These are phyloP conservation scores for Leptarthrus brevirostris DNA, from an alignment of 2,888 invertebrate species.

Conservation along the genomic window DNA sequence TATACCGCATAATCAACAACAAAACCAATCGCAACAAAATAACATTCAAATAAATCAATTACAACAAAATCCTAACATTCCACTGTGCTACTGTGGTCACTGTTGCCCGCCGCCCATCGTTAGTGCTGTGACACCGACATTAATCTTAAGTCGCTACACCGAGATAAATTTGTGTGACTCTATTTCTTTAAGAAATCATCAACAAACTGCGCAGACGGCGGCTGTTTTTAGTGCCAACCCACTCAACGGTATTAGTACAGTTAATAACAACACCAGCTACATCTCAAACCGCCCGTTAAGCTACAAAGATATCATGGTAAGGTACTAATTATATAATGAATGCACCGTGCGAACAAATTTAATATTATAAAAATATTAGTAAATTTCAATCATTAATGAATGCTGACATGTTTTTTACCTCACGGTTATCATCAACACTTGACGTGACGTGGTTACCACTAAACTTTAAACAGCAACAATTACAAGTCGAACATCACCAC, in stretches of 20 bases:
- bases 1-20: conserved; percentile 53
- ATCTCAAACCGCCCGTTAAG: conserved; percentile 43
- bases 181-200: conserved; percentile 58
- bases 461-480: conserved; percentile 61
- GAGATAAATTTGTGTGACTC: conserved; percentile 60
- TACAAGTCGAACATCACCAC: conserved; percentile 49
- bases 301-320: conserved; percentile 56
- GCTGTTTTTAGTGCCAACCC: conserved; percentile 42
- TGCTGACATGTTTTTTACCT: conserved; percentile 56
- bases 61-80: conserved; percentile 52
- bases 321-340: conserved; percentile 22
- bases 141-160: conserved; percentile 59
- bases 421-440: neutral
- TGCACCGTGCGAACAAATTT: neutral
- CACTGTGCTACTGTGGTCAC: conserved; percentile 58
- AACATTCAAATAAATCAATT: conserved; percentile 53
- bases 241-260: conserved; percentile 39
- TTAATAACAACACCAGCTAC: conserved; percentile 9
- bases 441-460: conserved; percentile 51
- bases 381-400: neutral
- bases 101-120: conserved; percentile 56
- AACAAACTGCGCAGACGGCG: conserved; percentile 57
- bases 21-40: conserved; percentile 54
- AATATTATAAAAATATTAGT: neutral
- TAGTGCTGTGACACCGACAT: conserved; percentile 57